Conservation (phyloP, 2,113 vertebrate genomes). For the Cochlearius cochlearius region DNA sequence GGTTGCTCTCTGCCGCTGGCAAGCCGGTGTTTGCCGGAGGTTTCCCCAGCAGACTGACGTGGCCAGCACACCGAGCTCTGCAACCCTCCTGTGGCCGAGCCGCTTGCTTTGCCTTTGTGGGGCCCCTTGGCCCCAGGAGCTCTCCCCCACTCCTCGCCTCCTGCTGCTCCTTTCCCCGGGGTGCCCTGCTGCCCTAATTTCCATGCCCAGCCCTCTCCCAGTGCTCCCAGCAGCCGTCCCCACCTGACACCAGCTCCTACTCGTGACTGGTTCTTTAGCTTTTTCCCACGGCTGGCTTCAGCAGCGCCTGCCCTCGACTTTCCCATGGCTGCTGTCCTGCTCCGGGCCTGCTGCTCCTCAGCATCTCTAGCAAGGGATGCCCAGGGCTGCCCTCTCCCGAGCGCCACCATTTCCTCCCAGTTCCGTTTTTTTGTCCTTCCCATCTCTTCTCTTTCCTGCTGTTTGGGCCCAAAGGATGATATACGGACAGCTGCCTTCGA, state of each 20-base stretch:
- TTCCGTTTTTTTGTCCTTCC: background rate
- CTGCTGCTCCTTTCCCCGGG: background rate
- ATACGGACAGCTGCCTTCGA: rapidly evolving
- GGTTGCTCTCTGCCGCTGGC: background rate
- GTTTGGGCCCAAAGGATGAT: background rate
- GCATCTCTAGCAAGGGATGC: background rate
- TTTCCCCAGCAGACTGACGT: background rate
- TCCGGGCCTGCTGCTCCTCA: background rate
- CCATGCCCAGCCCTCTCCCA: background rate
- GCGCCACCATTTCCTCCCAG: background rate
- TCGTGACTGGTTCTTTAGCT: rapidly evolving
- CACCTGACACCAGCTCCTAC: background rate
- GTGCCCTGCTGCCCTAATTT: background rate
- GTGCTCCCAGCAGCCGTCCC: background rate
- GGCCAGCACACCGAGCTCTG: background rate
- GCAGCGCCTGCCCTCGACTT: background rate
- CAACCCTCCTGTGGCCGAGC: background rate
- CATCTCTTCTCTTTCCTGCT: background rate
- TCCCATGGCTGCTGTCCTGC: background rate
- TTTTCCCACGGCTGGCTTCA: background rate
- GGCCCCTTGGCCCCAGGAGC: background rate
- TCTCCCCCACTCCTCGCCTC: background rate
- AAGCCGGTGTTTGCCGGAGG: background rate
- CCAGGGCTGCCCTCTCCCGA: background rate
- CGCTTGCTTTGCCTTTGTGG: background rate